A percentile compares a stretch with the other conserved stretches of the same genome.
Conservation (phyloP, 2,888 invertebrate species). For the Chrysolina oricalcia region DNA sequence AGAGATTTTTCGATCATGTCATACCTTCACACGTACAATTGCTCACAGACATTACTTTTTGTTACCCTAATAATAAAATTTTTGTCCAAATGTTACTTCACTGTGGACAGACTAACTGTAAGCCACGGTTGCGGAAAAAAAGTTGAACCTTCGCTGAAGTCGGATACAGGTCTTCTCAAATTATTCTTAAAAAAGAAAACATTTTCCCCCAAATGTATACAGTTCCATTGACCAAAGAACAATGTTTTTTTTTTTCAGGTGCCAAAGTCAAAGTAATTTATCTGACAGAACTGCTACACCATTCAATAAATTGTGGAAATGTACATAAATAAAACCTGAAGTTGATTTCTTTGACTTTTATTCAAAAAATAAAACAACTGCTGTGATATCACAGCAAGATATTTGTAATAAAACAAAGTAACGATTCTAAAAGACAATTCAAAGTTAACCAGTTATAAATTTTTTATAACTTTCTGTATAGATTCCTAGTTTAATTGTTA, state of each 20-base stretch:
- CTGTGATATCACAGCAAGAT: conserved; percentile 55
- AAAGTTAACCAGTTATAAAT: conserved; percentile 39
- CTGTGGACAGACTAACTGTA: no score
- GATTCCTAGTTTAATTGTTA: conserved; percentile 35
- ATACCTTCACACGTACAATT: no score
- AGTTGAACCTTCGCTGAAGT: no score
- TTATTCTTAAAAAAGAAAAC: no score
- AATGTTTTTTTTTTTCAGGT: conserved; percentile 36
- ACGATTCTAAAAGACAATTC: conserved; percentile 44
- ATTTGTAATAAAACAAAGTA: conserved; percentile 41
- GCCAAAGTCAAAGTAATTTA: conserved; percentile 32
- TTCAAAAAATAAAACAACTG: conserved; percentile 58
- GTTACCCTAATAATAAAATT: no score
- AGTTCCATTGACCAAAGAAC: no score
- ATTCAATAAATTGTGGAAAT: conserved; percentile 31
- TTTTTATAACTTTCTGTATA: conserved; percentile 44
- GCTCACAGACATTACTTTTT: no score
- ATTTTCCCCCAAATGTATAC: no score
- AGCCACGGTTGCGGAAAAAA: no score
- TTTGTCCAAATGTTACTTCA: no score
- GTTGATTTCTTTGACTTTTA: conserved; percentile 49
- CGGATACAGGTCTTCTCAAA: no score
- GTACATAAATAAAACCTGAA: conserved; percentile 40
- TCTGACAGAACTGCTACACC: background rate
- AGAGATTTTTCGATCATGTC: no score